Evolutionary conservation across 2,797 vertebrate species (phyloP).

Genomic region (Neosilurus mollespiculum): DNA sequence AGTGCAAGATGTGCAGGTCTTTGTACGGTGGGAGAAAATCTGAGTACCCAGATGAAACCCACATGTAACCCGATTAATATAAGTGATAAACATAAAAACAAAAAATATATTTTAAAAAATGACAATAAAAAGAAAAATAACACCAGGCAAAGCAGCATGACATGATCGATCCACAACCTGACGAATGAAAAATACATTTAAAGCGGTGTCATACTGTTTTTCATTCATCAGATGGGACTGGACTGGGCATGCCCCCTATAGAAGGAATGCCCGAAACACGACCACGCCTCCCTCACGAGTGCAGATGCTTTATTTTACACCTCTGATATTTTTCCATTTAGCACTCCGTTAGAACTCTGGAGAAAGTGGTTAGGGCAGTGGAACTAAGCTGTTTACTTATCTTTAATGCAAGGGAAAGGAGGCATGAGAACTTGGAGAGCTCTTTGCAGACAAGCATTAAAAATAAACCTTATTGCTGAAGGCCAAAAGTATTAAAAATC

Average conservation of each 20-base stretch:
- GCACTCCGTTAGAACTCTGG: background rate
- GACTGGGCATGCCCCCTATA: background rate
- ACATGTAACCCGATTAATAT: no score
- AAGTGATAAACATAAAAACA: background rate
- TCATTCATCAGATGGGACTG: no score
- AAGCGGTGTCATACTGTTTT: background rate
- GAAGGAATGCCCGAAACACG: background rate
- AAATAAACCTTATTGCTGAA: conserved; percentile 30
- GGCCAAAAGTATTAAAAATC: conserved; percentile 42
- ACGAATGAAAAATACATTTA: background rate
- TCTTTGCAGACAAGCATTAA: conserved; percentile 31
- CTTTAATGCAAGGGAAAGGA: conserved; percentile 27
- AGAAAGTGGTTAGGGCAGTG: conserved; percentile 7
- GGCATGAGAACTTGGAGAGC: conserved; percentile 34
- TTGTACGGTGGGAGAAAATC: no score
- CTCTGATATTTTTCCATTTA: background rate
- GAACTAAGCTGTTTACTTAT: conserved; percentile 40
- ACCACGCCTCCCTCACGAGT: background rate
- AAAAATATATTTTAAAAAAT: background rate
- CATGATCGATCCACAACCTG: background rate
- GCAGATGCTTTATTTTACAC: background rate
- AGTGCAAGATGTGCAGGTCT: no score
- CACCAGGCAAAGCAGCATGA: background rate
- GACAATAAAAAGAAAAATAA: background rate
- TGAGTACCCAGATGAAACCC: no score